Evolutionary conservation across 2,113 vertebrate genomes (phyloP).

Genomic region (Stomatorhinus ivindoensis): DNA sequence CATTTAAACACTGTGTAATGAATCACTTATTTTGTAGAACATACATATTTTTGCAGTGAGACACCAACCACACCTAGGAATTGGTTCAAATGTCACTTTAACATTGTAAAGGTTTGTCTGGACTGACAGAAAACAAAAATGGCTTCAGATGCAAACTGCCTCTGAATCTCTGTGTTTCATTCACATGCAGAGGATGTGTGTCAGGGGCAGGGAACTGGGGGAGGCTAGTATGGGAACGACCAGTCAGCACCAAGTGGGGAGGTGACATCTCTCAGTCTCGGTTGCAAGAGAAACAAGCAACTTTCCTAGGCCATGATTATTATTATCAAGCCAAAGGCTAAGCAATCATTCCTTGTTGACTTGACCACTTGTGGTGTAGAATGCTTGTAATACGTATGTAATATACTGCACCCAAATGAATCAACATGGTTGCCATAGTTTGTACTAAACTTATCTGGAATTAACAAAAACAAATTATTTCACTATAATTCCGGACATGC

Average conservation of each 20-base stretch:
- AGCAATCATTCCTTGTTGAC: background rate
- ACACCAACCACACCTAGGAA: background rate
- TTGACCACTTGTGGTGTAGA: background rate
- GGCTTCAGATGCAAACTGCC: background rate
- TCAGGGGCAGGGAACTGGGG: background rate
- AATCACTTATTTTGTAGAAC: background rate
- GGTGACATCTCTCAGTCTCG: background rate
- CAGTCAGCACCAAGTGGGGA: background rate
- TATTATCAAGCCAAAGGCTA: background rate
- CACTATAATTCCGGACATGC: background rate
- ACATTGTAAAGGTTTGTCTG: background rate
- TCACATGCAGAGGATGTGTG: background rate
- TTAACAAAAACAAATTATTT: slow-evolving; percentile 1
- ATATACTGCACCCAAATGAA: background rate
- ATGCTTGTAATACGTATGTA: background rate
- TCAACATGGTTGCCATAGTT: background rate
- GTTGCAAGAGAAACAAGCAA: background rate
- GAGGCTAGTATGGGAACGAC: background rate
- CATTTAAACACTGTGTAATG: background rate
- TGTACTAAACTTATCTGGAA: slow-evolving; percentile 1
- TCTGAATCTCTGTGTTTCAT: background rate
- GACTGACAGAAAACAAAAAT: background rate
- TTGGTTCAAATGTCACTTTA: background rate
- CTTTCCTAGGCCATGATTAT: background rate
- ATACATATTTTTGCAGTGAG: background rate